A percentile compares a stretch with the other conserved stretches of the same genome.
These are phyloP conservation scores for Labeo calbasu DNA, from an alignment of 2,797 vertebrate species.

Conservation along the genomic window DNA sequence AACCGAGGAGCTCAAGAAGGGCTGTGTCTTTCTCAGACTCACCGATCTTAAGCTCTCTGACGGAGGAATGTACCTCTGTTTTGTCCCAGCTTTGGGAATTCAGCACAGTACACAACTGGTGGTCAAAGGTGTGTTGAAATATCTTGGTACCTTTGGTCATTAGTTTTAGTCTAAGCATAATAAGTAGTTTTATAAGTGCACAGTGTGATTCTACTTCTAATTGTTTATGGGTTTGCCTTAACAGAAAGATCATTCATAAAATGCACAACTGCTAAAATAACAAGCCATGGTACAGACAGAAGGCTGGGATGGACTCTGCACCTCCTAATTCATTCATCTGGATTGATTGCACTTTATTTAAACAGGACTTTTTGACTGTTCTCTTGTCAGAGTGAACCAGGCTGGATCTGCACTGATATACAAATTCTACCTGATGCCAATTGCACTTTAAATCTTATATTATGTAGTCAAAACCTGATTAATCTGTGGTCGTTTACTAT, in stretches of 20 bases:
- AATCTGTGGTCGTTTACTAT: too few relatives aligned
- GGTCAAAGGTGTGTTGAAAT: conserved; percentile 14
- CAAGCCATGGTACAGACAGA: not conserved
- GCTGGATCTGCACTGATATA: too few relatives aligned
- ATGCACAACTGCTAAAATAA: not conserved
- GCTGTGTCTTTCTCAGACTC: conserved; percentile 7
- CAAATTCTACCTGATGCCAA: too few relatives aligned
- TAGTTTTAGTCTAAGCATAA: not conserved
- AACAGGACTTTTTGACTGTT: not conserved
- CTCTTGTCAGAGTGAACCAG: too few relatives aligned
- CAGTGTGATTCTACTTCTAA: not conserved
- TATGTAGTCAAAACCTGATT: too few relatives aligned
- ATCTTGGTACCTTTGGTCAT: too few relatives aligned
- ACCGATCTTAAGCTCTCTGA: not conserved
- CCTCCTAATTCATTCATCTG: not conserved
- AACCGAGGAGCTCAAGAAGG: not conserved
- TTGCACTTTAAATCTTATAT: too few relatives aligned
- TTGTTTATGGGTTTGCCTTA: not conserved
- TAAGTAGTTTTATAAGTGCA: not conserved
- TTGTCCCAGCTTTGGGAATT: not conserved
- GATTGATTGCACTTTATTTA: not conserved
- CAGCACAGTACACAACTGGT: not conserved
- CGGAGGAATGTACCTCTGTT: conserved; percentile 12
- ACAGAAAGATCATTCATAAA: not conserved
- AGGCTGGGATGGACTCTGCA: not conserved